Conservation (phyloP, 2,797 vertebrate genomes). For the Gobionotothen gibberifrons region DNA sequence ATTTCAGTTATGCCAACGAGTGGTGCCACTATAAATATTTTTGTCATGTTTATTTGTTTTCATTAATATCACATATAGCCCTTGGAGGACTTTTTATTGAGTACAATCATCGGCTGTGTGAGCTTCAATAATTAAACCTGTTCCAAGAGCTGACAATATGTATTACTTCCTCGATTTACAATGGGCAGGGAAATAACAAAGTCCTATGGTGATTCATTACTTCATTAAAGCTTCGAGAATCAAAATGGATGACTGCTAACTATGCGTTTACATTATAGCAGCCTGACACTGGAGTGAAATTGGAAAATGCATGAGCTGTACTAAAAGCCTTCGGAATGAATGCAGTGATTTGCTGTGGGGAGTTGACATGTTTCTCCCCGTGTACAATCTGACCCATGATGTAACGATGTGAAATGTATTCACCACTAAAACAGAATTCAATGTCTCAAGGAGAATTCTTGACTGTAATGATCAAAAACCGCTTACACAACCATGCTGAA, state of each 20-base stretch:
- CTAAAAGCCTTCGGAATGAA: constrained; percentile 39
- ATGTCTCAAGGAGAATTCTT: constrained; percentile 72
- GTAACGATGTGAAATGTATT: constrained; percentile 69
- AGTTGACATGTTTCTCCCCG: constrained; percentile 24
- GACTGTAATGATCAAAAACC: constrained; percentile 66
- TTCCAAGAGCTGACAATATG: constrained; percentile 35
- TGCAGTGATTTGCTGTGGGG: constrained; percentile 34
- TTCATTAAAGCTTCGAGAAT: constrained; percentile 56
- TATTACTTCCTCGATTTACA: constrained; percentile 31
- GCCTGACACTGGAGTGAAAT: constrained; percentile 42
- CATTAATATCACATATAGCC: constrained; percentile 19
- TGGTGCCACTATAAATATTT: constrained; percentile 4
- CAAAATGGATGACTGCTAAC: constrained; percentile 54
- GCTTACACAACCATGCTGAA: constrained; percentile 54
- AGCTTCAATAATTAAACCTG: constrained; percentile 61
- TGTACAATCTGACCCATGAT: constrained; percentile 63
- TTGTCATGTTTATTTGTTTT: constrained; percentile 23
- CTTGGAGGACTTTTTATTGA: constrained; percentile 13
- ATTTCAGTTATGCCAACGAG: neutral
- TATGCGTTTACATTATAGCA: constrained; percentile 50
- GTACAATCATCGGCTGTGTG: constrained; percentile 28
- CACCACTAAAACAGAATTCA: constrained; percentile 54
- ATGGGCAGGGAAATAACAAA: constrained; percentile 51
- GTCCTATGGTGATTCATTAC: constrained; percentile 51
- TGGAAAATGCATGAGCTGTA: constrained; percentile 52